These are phyloP conservation scores for Nemapogon koenigi DNA, from an alignment of 2,888 invertebrate species.

Conservation along the genomic window DNA sequence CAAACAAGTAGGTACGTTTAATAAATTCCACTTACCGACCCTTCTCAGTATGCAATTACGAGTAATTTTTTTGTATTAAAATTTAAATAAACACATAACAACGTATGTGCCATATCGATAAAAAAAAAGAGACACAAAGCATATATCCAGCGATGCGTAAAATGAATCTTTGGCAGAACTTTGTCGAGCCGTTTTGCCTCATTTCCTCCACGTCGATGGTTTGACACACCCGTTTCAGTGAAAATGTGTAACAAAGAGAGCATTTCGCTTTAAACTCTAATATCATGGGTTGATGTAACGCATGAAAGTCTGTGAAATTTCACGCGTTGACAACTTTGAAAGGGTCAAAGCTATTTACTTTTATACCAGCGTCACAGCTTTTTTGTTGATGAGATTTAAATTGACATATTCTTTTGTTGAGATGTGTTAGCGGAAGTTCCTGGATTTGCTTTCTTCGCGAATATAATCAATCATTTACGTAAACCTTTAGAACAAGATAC, in stretches of 20 bases:
- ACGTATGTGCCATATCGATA: neutral
- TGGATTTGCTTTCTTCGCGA: too few relatives aligned
- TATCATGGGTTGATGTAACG: constrained; percentile 2
- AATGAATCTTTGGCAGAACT: constrained; percentile 2
- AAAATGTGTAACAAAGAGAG: constrained; percentile 2
- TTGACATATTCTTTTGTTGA: too few relatives aligned
- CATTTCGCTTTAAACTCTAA: constrained; percentile 3
- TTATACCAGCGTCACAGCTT: neutral
- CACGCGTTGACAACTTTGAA: constrained; percentile 4
- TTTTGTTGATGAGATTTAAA: too few relatives aligned
- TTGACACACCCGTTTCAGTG: constrained; percentile 5
- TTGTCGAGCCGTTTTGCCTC: constrained; percentile 6
- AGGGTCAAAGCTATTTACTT: neutral
- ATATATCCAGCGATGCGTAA: constrained; percentile 2
- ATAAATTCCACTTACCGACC: too few relatives aligned
- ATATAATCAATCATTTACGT: too few relatives aligned
- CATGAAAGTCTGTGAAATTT: constrained; percentile 5
- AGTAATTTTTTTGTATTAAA: too few relatives aligned
- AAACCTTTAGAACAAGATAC: too few relatives aligned
- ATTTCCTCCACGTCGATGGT: constrained; percentile 6
- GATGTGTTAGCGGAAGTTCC: too few relatives aligned
- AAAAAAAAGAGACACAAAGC: neutral
- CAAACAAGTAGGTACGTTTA: too few relatives aligned
- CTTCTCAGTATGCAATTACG: too few relatives aligned
- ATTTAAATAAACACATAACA: too few relatives aligned